Percentiles rank a stretch among this genome's conserved stretches.
phyloP scores from a whole-genome alignment of 2,797 vertebrate species.

The Sphaeramia orbicularis region DNA sequence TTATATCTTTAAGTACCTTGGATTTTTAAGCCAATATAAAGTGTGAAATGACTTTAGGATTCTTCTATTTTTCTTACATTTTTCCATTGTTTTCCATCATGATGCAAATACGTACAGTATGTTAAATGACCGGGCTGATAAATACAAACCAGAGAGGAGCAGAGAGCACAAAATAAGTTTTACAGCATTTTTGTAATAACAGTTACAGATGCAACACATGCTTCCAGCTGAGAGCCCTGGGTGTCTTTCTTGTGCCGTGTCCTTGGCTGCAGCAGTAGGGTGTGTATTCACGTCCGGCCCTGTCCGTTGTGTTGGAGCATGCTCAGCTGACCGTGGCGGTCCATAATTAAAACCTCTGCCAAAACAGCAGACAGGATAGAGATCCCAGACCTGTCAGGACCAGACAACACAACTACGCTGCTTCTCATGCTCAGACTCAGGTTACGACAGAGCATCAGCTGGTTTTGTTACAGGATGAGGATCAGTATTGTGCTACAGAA shows the following conservation, averaged over 20 bases:
- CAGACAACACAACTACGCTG: slow-evolving; percentile 33
- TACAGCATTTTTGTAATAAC: slow-evolving; percentile 1
- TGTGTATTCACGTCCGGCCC: slow-evolving; percentile 16
- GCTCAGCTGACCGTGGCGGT: slow-evolving; percentile 65
- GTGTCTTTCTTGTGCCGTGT: slow-evolving; percentile 7
- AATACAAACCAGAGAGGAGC: no score
- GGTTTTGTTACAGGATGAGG: slow-evolving; percentile 14
- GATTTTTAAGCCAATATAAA: no score
- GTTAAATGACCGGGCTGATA: no score
- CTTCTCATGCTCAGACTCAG: background rate
- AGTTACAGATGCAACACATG: background rate
- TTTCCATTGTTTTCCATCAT: no score
- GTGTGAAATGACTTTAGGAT: no score
- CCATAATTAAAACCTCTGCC: slow-evolving; percentile 71
- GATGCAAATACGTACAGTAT: no score
- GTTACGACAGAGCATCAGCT: background rate
- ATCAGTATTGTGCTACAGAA: slow-evolving; percentile 34
- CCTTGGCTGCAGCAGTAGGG: background rate
- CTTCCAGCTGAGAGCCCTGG: background rate
- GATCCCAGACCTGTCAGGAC: slow-evolving; percentile 40
- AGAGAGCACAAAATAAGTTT: background rate
- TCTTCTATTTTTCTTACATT: no score
- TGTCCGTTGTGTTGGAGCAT: slow-evolving; percentile 47
- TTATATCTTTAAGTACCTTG: no score
- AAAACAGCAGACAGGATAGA: slow-evolving; percentile 43